Percentiles rank a stretch among this genome's conserved stretches.
phyloP scores from a whole-genome alignment of 2,888 invertebrate species.

The Tyria jacobaeae region DNA sequence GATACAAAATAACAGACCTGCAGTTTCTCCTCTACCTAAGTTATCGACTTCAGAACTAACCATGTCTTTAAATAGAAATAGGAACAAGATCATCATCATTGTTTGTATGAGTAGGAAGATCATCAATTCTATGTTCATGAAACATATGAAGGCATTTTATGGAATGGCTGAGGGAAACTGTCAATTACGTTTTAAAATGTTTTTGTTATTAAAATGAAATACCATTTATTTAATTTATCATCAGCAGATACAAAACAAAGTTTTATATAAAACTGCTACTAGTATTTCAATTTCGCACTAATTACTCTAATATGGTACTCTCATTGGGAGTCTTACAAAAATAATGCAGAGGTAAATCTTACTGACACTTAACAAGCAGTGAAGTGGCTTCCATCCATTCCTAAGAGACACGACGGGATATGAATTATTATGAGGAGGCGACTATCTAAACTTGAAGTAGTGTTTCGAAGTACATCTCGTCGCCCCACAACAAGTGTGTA shows the following conservation, averaged over 20 bases:
- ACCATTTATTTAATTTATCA: not conserved
- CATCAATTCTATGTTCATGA: too few species aligned
- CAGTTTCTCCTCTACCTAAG: conserved; percentile 68
- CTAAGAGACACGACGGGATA: conserved; percentile 61
- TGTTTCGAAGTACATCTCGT: conserved; percentile 67
- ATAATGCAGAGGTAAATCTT: conserved; percentile 68
- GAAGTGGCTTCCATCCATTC: conserved; percentile 73
- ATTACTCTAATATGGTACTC: conserved; percentile 35
- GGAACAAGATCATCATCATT: conserved; percentile 2
- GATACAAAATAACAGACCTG: conserved; percentile 49
- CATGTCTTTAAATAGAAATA: conserved; percentile 49
- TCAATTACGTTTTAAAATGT: too few species aligned
- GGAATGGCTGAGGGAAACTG: too few species aligned
- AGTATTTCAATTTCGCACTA: conserved; percentile 22
- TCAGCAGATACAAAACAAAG: not conserved
- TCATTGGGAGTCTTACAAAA: conserved; percentile 60
- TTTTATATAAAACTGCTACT: not conserved
- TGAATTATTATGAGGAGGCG: conserved; percentile 71
- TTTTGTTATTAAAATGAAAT: not conserved
- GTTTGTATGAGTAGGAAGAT: too few species aligned
- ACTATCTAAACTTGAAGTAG: conserved; percentile 74
- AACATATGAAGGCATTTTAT: too few species aligned
- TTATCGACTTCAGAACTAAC: conserved; percentile 71
- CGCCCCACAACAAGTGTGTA: conserved; percentile 61
- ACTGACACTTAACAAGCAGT: conserved; percentile 71